A percentile compares a stretch with the other conserved stretches of the same genome.
Evolutionary conservation across 2,888 invertebrate species (phyloP).

Genomic region (Balanococcus diminutus): DNA sequence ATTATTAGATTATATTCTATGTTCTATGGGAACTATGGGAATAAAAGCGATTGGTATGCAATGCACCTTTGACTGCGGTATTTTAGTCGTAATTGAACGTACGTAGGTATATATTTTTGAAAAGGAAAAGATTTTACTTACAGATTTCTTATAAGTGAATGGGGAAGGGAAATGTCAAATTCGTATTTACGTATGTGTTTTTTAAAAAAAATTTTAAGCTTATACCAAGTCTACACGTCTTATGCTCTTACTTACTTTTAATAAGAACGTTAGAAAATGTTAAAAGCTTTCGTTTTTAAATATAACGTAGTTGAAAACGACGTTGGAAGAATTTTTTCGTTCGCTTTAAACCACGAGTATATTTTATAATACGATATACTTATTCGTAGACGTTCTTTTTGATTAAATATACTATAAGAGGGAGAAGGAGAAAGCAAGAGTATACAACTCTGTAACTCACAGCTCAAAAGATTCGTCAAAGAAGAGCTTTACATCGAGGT

Average conservation of each 20-base stretch:
- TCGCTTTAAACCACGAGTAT: not conserved
- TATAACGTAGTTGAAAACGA: not conserved
- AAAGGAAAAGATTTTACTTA: too few relatives aligned
- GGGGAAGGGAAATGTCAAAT: too few relatives aligned
- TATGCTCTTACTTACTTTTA: not conserved
- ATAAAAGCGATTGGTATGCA: too few relatives aligned
- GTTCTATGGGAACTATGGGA: too few relatives aligned
- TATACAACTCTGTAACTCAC: not conserved
- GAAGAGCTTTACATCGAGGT: not conserved
- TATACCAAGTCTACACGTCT: not conserved
- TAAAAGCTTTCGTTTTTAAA: slow-evolving; percentile 22
- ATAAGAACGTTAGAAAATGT: slow-evolving; percentile 11
- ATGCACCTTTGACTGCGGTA: too few relatives aligned
- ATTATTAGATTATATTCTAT: too few relatives aligned
- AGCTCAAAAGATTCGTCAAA: not conserved
- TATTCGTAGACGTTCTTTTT: not conserved
- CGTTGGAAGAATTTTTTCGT: not conserved
- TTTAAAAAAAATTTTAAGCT: slow-evolving; percentile 15
- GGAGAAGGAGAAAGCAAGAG: not conserved
- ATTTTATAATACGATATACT: slow-evolving; percentile 14
- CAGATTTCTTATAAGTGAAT: too few relatives aligned
- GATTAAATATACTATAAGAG: not conserved
- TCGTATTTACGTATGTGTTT: not conserved
- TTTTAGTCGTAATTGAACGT: too few relatives aligned
- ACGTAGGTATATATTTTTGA: too few relatives aligned